Conservation (phyloP, 2,888 invertebrate genomes). For the Epinotia bilunana region DNA sequence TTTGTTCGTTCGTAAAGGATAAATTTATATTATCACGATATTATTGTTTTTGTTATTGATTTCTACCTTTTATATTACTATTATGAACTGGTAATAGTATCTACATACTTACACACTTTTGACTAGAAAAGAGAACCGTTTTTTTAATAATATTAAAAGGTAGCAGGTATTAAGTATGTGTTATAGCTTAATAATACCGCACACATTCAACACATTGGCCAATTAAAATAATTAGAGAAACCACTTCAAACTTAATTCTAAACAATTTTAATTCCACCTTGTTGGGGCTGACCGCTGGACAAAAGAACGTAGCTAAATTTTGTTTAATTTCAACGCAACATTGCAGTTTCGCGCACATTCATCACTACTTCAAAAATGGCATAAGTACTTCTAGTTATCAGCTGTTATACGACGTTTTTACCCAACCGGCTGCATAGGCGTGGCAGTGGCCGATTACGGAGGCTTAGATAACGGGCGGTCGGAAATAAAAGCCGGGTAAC, state of each 20-base stretch:
- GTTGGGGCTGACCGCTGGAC: slow-evolving; percentile 18
- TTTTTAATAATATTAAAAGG: no score
- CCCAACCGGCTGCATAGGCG: slow-evolving; percentile 54
- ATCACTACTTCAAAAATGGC: neutral
- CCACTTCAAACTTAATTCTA: neutral
- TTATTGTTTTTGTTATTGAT: no score
- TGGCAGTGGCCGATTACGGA: slow-evolving; percentile 71
- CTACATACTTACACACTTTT: no score
- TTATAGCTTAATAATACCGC: neutral
- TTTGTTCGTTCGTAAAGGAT: no score
- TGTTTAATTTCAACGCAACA: slow-evolving; percentile 33
- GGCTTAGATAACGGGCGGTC: slow-evolving; percentile 75
- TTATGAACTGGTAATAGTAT: no score
- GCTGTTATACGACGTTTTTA: slow-evolving; percentile 8
- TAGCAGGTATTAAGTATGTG: no score
- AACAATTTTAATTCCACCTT: slow-evolving; percentile 10
- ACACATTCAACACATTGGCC: neutral
- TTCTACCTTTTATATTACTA: no score
- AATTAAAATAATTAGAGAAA: slow-evolving; percentile 7
- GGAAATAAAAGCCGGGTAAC: slow-evolving; percentile 80
- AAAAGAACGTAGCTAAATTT: slow-evolving; percentile 20
- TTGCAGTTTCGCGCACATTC: slow-evolving; percentile 25
- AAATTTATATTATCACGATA: no score
- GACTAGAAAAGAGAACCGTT: no score
- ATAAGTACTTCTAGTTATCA: neutral